phyloP scores from a whole-genome alignment of 2,888 invertebrate genomes.

The Lasioglossum figueresi region DNA sequence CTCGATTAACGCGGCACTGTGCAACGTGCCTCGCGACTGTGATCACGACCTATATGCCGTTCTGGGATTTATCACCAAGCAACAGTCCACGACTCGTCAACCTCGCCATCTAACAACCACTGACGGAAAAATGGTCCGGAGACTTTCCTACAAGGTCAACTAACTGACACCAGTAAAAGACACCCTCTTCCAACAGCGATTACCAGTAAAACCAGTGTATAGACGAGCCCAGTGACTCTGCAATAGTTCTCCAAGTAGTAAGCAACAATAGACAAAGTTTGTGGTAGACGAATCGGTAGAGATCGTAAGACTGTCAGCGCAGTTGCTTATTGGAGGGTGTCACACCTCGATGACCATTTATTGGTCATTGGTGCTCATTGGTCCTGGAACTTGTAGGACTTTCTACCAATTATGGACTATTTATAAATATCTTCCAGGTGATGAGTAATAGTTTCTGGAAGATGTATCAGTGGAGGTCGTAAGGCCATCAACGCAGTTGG shows the following conservation, averaged over 20 bases:
- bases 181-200: neutral
- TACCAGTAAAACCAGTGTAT: neutral
- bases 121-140: neutral
- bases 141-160: neutral
- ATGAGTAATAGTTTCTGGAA: neutral
- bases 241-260: neutral
- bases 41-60: slow-evolving; percentile 56
- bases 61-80: neutral
- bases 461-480: neutral
- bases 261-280: neutral
- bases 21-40: slow-evolving; percentile 76
- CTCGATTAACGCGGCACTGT: slow-evolving; percentile 75
- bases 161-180: neutral
- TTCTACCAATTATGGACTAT: neutral
- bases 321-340: neutral
- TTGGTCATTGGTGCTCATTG: too few species aligned
- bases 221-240: neutral
- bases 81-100: neutral
- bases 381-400: neutral
- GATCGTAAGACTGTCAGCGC: slow-evolving; percentile 18
- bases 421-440: neutral
- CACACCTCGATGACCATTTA: too few species aligned
- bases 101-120: neutral
- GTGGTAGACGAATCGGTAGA: neutral
- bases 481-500: neutral